Percentiles rank a stretch among this genome's conserved stretches.
Evolutionary conservation across 2,888 invertebrate genomes (phyloP).

Genomic region (Hypselothyrea guttata): DNA sequence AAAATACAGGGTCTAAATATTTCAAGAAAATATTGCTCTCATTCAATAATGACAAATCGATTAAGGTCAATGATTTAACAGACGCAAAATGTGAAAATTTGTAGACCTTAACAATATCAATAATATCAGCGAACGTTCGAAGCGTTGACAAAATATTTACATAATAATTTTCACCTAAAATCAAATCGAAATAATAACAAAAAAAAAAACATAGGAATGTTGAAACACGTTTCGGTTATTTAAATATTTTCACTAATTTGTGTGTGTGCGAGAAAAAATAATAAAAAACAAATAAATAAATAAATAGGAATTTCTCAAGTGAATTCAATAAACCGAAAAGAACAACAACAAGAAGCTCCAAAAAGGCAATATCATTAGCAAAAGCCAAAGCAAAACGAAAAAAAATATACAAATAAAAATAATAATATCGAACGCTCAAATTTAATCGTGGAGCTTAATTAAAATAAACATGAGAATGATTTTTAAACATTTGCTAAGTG

Average conservation of each 20-base stretch:
- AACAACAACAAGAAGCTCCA: conserved; percentile 13
- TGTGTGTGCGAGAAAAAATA: conserved; percentile 31
- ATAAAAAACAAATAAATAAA: conserved; percentile 13
- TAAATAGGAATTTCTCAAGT: conserved; percentile 43
- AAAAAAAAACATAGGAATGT: conserved; percentile 28
- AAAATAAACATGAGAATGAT: conserved; percentile 67
- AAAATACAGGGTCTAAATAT: too few relatives aligned
- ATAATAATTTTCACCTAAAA: conserved; percentile 52
- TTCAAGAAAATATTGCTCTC: not conserved
- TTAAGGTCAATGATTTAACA: not conserved
- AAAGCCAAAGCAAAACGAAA: too few relatives aligned
- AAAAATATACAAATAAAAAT: too few relatives aligned
- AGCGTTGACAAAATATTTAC: conserved; percentile 53
- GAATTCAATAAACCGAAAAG: conserved; percentile 41
- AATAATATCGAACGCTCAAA: conserved; percentile 42
- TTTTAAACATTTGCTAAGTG: conserved; percentile 57
- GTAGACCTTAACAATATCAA: conserved; percentile 9
- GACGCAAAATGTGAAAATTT: not conserved
- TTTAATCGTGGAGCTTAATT: conserved; percentile 62
- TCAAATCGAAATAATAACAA: not conserved
- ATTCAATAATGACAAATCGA: not conserved
- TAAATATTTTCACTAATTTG: conserved; percentile 67
- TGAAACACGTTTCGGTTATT: conserved; percentile 67
- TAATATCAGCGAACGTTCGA: conserved; percentile 19
- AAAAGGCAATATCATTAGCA: conserved; percentile 44